Percentiles rank a stretch among this genome's conserved stretches.
These are phyloP conservation scores for Diplodus sargus DNA, from an alignment of 2,797 vertebrate species.

Conservation along the genomic window DNA sequence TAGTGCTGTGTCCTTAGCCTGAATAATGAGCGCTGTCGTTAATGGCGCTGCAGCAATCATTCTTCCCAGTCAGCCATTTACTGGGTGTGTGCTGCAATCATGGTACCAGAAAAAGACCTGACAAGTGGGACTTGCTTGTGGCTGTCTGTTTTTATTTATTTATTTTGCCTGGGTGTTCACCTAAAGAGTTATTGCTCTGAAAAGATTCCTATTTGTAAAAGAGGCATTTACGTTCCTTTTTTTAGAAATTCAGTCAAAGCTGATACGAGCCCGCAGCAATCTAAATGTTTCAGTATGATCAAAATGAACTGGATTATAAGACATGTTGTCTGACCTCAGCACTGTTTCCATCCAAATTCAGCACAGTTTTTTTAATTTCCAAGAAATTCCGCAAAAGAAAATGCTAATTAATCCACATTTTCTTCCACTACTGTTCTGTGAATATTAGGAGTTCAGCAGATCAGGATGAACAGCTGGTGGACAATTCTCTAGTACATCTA, in stretches of 20 bases:
- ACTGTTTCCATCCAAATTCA: no score
- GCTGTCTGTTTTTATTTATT: background rate
- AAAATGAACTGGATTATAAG: background rate
- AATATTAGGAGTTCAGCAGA: background rate
- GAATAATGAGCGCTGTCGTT: slow-evolving; percentile 44
- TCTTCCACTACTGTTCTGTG: background rate
- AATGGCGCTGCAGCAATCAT: slow-evolving; percentile 30
- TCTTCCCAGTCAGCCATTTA: slow-evolving; percentile 21
- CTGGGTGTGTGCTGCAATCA: slow-evolving; percentile 8
- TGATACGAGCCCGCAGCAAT: background rate
- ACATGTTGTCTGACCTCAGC: background rate
- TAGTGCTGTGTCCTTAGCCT: slow-evolving; percentile 11
- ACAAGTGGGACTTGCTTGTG: background rate
- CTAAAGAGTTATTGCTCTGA: background rate
- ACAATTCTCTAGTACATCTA: no score
- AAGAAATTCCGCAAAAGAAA: background rate
- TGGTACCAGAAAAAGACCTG: background rate
- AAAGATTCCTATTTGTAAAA: background rate
- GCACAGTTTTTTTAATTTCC: background rate
- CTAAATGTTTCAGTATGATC: background rate
- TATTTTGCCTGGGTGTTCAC: background rate
- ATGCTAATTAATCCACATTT: background rate
- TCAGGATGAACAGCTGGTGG: background rate
- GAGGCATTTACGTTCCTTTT: no score
- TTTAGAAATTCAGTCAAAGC: background rate